phyloP scores from a whole-genome alignment of 2,113 vertebrate species.

The Plestiodon gilberti region DNA sequence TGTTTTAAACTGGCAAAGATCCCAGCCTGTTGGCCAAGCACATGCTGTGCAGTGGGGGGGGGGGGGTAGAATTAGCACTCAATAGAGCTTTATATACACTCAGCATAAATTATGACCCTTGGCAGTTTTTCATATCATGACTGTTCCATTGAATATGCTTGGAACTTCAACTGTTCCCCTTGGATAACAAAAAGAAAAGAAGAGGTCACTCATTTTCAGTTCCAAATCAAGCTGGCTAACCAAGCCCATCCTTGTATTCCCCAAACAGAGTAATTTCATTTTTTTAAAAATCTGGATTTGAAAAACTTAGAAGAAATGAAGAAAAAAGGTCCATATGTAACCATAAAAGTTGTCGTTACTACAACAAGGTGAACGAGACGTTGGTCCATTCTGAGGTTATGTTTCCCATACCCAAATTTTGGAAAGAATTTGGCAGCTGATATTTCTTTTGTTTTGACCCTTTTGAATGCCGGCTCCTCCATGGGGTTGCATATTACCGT shows the following conservation, averaged over 20 bases:
- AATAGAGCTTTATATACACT: slow-evolving; percentile 13
- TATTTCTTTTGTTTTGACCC: not conserved
- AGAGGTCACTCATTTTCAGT: not conserved
- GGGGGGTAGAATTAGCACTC: not conserved
- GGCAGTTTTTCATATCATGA: not conserved
- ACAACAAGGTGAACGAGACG: not conserved
- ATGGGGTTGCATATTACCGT: not conserved
- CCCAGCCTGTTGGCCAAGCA: not conserved
- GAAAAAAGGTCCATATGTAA: not conserved
- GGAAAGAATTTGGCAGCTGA: not conserved
- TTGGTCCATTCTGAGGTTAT: not conserved
- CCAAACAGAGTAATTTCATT: not conserved
- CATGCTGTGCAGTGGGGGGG: not conserved
- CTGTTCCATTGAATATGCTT: not conserved
- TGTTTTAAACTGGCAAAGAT: slow-evolving; percentile 15
- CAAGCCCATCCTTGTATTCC: not conserved
- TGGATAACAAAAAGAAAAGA: not conserved
- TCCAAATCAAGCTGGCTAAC: not conserved
- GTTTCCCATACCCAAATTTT: not conserved
- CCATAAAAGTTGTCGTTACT: not conserved
- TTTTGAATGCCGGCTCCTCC: not conserved
- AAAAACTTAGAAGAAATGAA: not conserved
- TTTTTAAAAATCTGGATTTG: not conserved
- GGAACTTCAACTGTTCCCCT: not conserved
- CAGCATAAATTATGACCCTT: slow-evolving; percentile 11